These are phyloP conservation scores for Venustaconcha ellipsiformis DNA, from an alignment of 1,140 invertebrate species.

Conservation along the genomic window DNA sequence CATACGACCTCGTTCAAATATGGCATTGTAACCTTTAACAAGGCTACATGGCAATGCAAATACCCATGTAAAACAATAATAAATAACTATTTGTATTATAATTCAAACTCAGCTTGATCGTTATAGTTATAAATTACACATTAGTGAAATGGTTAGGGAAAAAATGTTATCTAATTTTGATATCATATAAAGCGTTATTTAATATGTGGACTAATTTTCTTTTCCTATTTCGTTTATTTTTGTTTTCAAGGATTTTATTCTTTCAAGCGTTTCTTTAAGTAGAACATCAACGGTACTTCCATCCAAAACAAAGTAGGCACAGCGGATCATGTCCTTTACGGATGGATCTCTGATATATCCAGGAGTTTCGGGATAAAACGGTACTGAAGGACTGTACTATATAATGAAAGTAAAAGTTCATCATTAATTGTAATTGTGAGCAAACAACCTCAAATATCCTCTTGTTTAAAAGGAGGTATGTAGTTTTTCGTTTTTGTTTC, in stretches of 20 bases:
- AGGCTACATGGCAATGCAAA: no score
- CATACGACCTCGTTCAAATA: no score
- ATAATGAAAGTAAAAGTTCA: not conserved
- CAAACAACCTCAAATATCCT: not conserved
- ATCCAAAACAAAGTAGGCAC: slow-evolving; percentile 26
- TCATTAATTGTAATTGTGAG: not conserved
- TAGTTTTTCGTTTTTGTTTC: no score
- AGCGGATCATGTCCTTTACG: slow-evolving; percentile 29
- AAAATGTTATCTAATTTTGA: no score
- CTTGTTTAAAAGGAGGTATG: no score
- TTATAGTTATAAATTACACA: no score
- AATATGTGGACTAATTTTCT: not conserved
- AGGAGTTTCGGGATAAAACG: slow-evolving; percentile 20
- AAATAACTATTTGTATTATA: no score
- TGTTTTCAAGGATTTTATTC: slow-evolving; percentile 22
- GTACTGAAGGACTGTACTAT: slow-evolving; percentile 9
- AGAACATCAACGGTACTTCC: slow-evolving; percentile 26
- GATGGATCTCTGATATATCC: slow-evolving; percentile 24
- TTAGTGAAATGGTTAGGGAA: no score
- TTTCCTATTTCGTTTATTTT: slow-evolving; percentile 15
- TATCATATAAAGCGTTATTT: no score
- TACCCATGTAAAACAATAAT: no score
- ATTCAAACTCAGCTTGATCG: no score
- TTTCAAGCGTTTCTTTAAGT: slow-evolving; percentile 18
- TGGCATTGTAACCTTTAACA: no score